Conservation (phyloP, 2,113 vertebrate species). For the Erythrolamprus reginae region DNA sequence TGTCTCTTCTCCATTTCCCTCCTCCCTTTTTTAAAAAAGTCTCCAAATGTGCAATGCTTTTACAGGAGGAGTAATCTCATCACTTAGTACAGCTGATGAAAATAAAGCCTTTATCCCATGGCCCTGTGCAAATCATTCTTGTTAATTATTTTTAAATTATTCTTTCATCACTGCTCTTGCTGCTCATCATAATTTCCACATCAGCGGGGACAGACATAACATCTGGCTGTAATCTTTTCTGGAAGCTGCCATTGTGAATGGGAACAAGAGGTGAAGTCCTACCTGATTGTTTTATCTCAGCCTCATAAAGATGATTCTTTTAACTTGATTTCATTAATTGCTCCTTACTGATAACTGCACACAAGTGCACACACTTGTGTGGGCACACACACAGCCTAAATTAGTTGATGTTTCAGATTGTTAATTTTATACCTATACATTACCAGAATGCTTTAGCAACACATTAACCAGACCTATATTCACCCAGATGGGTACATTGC, state of each 20-base stretch:
- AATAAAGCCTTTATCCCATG: slow-evolving; percentile 59
- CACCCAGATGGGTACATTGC: slow-evolving; percentile 14
- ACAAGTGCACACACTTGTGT: neutral
- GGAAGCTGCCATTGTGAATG: slow-evolving; percentile 1
- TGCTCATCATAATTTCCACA: slow-evolving; percentile 57
- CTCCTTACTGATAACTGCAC: accelerated
- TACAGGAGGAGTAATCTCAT: slow-evolving; percentile 47
- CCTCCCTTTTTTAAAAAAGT: neutral
- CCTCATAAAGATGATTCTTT: neutral
- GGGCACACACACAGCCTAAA: neutral
- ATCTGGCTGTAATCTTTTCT: slow-evolving; percentile 19
- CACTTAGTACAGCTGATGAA: slow-evolving; percentile 56
- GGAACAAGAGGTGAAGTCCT: neutral
- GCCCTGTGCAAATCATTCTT: slow-evolving; percentile 66
- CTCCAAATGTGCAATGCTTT: slow-evolving; percentile 9
- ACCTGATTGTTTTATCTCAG: accelerated
- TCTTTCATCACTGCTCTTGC: slow-evolving; percentile 54
- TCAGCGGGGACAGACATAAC: slow-evolving; percentile 44
- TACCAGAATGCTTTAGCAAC: slow-evolving; percentile 35
- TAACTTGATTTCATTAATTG: slow-evolving; percentile 6
- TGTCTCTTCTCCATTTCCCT: neutral
- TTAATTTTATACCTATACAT: neutral
- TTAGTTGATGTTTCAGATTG: slow-evolving; percentile 24
- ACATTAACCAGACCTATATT: slow-evolving; percentile 3
- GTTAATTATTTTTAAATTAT: slow-evolving; percentile 74